Evolutionary conservation across 1,140 invertebrate genomes (phyloP), one percentile per base, ranked within the genome.

Genomic region (Bombus cullumanus): DNA sequence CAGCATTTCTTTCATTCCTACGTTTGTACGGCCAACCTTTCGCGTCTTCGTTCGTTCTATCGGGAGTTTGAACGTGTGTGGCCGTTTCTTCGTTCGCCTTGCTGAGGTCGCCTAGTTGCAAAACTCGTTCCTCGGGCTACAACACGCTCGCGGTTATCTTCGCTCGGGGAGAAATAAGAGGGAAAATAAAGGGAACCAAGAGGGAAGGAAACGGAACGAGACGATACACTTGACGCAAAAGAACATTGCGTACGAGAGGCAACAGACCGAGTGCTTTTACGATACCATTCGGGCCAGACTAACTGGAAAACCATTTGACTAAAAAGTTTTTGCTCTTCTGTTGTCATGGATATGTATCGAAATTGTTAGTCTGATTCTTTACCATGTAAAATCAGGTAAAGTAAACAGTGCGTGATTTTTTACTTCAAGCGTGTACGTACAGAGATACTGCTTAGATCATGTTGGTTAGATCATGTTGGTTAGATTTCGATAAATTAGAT

Each of bases 31-130:
- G 47, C 6, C 25, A 28, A 39, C 39, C 3, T 31, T 15, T 68
- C 64, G 43, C 66, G 73, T 34, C 37, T 66, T 66, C 64, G 64
- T 64, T 78, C 83, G 39, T 69, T 66, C 69, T 86, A 64, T 80
- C 79, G 75, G 47, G 73, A 76, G 43, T 6, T 13, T 22, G 28
- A 34, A 66, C 28, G 10, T 73, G 28, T 74, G n/a, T 41, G 66
- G 84, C 77, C 83, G 86, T 89, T 91, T 86, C 90, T 91, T 86
- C 80, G 78, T 87, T 92, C 85, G 89, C 92, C 92, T 92, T 91
- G 92, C 90, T 89, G 92, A 93, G 92, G 92, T 92, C 93, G 91
- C 90, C 91, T 93, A 91, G 91, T 91, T 90, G 89, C 90, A 88
- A 88, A 93, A 94, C 93, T 91, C 88, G 93, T 93, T 94, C 90